A percentile compares a stretch with the other conserved stretches of the same genome.
Conservation (phyloP, 2,888 invertebrate genomes). For the Melinopterus prodromus region DNA sequence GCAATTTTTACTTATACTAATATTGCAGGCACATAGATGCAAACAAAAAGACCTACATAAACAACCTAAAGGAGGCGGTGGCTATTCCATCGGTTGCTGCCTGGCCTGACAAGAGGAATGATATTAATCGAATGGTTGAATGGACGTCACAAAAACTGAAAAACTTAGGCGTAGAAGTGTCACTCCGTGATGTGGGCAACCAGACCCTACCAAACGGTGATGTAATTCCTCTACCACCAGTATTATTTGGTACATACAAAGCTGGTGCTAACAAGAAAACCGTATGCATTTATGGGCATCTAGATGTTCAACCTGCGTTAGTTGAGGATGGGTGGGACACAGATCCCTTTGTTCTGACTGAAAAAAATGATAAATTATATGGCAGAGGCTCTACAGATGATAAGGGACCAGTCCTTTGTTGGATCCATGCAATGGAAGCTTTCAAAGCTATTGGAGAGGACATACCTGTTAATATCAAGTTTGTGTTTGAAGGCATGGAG, state of each 20-base stretch:
- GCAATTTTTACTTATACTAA: not conserved
- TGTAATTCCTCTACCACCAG: slow-evolving; percentile 83
- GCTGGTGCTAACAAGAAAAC: slow-evolving; percentile 89
- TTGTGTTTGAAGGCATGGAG: slow-evolving; percentile 98
- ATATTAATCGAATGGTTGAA: slow-evolving; percentile 85
- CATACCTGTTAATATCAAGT: slow-evolving; percentile 82
- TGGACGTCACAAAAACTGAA: slow-evolving; percentile 79
- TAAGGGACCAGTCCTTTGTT: slow-evolving; percentile 93
- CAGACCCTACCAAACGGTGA: slow-evolving; percentile 77
- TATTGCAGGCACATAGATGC: slow-evolving; percentile 78
- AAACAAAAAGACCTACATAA: slow-evolving; percentile 79
- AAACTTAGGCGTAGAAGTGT: slow-evolving; percentile 74
- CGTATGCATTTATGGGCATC: slow-evolving; percentile 93
- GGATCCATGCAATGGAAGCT: slow-evolving; percentile 94
- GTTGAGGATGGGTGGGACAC: slow-evolving; percentile 95
- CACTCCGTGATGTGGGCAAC: slow-evolving; percentile 79
- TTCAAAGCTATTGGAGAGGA: slow-evolving; percentile 71
- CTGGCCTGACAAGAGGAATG: slow-evolving; percentile 81
- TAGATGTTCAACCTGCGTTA: slow-evolving; percentile 97
- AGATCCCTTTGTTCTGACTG: slow-evolving; percentile 91
- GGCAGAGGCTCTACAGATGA: slow-evolving; percentile 92
- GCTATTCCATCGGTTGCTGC: slow-evolving; percentile 96
- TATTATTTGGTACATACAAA: slow-evolving; percentile 82
- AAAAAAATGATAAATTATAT: slow-evolving; percentile 87
- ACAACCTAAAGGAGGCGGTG: slow-evolving; percentile 83